Conservation (phyloP, 1,140 invertebrate genomes). For the Teleopsis dalmanni region DNA sequence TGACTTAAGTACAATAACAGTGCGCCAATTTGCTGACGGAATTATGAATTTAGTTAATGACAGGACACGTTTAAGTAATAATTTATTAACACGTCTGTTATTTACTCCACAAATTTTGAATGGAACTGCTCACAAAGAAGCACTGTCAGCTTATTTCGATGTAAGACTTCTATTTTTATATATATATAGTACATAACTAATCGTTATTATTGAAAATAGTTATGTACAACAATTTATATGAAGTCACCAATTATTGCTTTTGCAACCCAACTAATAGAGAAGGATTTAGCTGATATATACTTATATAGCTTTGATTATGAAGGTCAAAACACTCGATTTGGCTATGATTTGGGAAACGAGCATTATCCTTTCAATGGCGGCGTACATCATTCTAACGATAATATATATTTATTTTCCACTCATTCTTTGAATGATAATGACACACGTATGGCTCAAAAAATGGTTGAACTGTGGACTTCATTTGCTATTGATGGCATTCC, state of each 20-base stretch:
- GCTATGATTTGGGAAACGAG: conserved; percentile 34
- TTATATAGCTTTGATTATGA: conserved; percentile 40
- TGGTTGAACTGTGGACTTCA: conserved; percentile 43
- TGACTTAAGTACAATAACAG: conserved; percentile 15
- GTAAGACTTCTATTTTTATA: too few relatives aligned
- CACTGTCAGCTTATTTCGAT: conserved; percentile 33
- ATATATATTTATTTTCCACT: conserved; percentile 41
- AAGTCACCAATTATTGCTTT: conserved; percentile 35
- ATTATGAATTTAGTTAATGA: conserved; percentile 21
- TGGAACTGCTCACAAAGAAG: conserved; percentile 23
- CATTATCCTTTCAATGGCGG: conserved; percentile 45
- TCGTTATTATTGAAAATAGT: too few relatives aligned
- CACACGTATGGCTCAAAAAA: conserved; percentile 31
- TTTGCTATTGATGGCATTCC: conserved; percentile 37
- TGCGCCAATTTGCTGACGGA: conserved; percentile 23
- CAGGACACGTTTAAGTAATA: conserved; percentile 19
- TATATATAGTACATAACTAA: too few relatives aligned
- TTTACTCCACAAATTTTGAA: conserved; percentile 19
- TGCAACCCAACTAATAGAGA: conserved; percentile 18
- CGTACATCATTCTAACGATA: conserved; percentile 43
- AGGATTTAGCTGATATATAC: conserved; percentile 20
- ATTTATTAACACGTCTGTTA: conserved; percentile 23
- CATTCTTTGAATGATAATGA: conserved; percentile 32
- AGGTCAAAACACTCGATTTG: conserved; percentile 36
- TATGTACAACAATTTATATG: conserved; percentile 21